Conservation (phyloP, 30 jellyfish, hydroid and myxozoan genomes). For the Mastigias papua region DNA sequence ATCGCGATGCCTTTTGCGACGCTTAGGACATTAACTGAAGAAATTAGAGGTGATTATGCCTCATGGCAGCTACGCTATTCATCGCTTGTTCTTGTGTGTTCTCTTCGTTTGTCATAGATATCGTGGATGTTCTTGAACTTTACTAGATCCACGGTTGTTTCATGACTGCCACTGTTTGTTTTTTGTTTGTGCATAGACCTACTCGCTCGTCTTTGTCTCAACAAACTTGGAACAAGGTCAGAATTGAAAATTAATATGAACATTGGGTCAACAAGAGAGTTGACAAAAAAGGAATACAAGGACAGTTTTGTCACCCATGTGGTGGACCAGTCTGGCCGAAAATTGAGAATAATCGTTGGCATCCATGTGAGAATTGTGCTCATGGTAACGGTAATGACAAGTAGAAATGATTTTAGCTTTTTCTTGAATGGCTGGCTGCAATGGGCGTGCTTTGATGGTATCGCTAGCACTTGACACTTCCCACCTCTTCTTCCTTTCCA, state of each 20-base stretch:
- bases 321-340: slow-evolving; percentile 43
- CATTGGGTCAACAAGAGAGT: slow-evolving; percentile 56
- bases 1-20: no score
- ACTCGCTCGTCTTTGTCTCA: slow-evolving; percentile 7
- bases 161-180: background rate
- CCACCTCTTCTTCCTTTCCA: slow-evolving; percentile 32
- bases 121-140: background rate
- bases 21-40: no score
- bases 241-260: slow-evolving; percentile 34
- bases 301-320: slow-evolving; percentile 55
- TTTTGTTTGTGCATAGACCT: background rate
- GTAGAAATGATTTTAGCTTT: slow-evolving; percentile 22
- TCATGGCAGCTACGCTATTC: no score
- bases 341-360: slow-evolving; percentile 64
- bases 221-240: background rate
- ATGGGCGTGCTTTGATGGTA: background rate
- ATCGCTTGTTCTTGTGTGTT: no score
- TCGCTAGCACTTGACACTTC: background rate
- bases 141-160: background rate
- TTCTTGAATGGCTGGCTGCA: slow-evolving; percentile 7
- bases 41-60: no score
- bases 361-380: slow-evolving; percentile 65
- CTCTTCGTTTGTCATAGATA: no score
- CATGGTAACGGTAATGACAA: slow-evolving; percentile 47
- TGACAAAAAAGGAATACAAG: slow-evolving; percentile 56